Percentiles rank a stretch among this genome's conserved stretches.
Conservation (phyloP, 1,140 invertebrate genomes). For the Diachasma alloeum region DNA sequence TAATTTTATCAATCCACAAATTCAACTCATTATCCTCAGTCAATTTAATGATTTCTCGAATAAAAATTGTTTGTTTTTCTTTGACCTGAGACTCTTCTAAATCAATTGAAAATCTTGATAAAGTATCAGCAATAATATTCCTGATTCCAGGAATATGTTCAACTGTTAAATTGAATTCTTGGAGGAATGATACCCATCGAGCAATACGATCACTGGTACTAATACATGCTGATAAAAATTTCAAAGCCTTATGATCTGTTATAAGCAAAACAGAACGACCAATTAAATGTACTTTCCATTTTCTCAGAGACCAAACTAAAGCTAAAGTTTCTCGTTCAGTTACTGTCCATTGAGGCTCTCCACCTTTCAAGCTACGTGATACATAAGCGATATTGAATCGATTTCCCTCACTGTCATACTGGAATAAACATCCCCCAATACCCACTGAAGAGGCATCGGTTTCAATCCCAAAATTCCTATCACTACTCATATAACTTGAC, state of each 20-base stretch:
- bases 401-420: neutral
- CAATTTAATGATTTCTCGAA: too few relatives aligned
- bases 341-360: neutral
- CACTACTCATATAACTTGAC: neutral
- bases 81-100: too few relatives aligned
- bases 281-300: conserved; percentile 10
- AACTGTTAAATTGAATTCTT: conserved; percentile 3
- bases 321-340: conserved; percentile 5
- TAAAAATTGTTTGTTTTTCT: too few relatives aligned
- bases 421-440: neutral
- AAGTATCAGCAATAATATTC: conserved; percentile 13
- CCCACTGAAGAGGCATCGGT: conserved; percentile 17
- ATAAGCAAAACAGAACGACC: neutral
- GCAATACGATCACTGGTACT: conserved; percentile 9
- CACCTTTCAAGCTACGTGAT: neutral
- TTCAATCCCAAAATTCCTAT: conserved; percentile 4
- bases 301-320: conserved; percentile 9
- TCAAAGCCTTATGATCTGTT: conserved; percentile 16
- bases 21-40: too few relatives aligned
- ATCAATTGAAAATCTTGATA: conserved; percentile 1
- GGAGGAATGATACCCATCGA: conserved; percentile 7
- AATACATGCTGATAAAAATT: neutral
- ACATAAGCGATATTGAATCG: neutral
- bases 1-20: too few relatives aligned
- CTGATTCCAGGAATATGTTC: conserved; percentile 11